Evolutionary conservation across 2,888 invertebrate genomes (phyloP), one percentile per base, ranked within the genome.

Genomic region (Automeris io): DNA sequence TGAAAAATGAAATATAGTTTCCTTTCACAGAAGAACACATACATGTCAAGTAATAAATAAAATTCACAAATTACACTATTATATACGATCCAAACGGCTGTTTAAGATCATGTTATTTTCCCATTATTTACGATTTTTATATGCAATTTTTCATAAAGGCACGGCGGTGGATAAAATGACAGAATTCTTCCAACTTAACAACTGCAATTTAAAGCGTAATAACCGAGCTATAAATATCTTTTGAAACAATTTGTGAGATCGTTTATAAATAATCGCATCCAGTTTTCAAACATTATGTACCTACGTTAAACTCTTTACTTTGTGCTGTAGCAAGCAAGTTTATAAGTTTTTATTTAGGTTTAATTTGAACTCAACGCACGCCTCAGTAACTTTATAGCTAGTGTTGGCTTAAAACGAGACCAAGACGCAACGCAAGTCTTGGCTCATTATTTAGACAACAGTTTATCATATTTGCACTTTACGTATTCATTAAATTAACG

Each of bases 121-220:
- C 49, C 47, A 57, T 60, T 58, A 61, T 46, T 58, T 54, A 57
- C 55, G 54, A 60, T 57, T 54, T n/a, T 52, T 43, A 49, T 47
- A 43, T 44, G 50, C 43, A 37, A 23, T 52, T 62, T 54, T 55
- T 54, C 55, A 45, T 44, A 40, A 43, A 40, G 45, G 38, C 26
- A 31, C 41, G 31, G 40, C 37, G 36, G 46, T 44, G 18, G 33
- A 31, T 7, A 13, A n/a, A 21, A 22, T 1, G 31, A 37, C 51
- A 44, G 42, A 53, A 60, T 64, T 57, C 57, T 44, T 43, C 25
- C 13, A 26, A 26, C 7, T 7, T 26, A 36, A 37, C 46, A 39
- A 40, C 42, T 41, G 48, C 45, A 46, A 43, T 52, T 53, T 43
- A n/a, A 54, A 49, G 35, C 47, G 46, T 56, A 57, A 62, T 51